Base-by-base conservation (phyloP, 2,888 invertebrate species). In the Heliconius charithonia region DNA sequence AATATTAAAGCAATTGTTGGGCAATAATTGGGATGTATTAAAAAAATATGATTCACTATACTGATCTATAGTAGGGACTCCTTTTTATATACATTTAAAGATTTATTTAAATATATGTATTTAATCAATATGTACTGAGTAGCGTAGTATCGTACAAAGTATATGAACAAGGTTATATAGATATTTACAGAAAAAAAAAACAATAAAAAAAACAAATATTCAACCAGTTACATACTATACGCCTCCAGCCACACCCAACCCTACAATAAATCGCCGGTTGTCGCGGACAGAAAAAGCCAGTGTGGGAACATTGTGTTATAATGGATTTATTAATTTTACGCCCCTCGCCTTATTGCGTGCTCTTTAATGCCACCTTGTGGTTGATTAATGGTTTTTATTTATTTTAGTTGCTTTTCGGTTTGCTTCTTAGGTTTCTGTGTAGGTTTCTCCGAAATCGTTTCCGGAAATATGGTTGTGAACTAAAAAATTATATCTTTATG, bases 251-350 rank as follows among this genome's bases (percentile, higher is more conserved):
- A 87, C 87, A 84, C 84, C 81, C 80, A 74, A 80, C 80, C 81
- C 82, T 83, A 88, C 87, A 87, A 92, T 93, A 92, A 92, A 90
- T 93, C 89, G 86, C 84, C 84, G 84, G 86, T 88, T 89, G 92
- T 92, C 91, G 88, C 89, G 86, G 87, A 88, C 92, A 92, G 91
- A 92, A 92, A 92, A 92, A 92, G 87, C 90, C 87, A 84, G 84
- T 80, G 84, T 80, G 82, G 83, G 87, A 89, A 89, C 90, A 91
- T 86, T 88, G 90, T 91, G 91, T 91, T 88, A 90, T 92, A 92
- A 92, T 91, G 89, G 91, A 91, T 93, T 92, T 92, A 93, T 92
- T 92, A 93, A 93, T 93, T 92, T 91, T 87, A 90, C 91, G 87
- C 88, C 87, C 82, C 85, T 75, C 80, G 69, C 82, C 83, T 80